These are phyloP conservation scores for Chesias legatella DNA, from an alignment of 2,888 invertebrate genomes.

Conservation along the genomic window DNA sequence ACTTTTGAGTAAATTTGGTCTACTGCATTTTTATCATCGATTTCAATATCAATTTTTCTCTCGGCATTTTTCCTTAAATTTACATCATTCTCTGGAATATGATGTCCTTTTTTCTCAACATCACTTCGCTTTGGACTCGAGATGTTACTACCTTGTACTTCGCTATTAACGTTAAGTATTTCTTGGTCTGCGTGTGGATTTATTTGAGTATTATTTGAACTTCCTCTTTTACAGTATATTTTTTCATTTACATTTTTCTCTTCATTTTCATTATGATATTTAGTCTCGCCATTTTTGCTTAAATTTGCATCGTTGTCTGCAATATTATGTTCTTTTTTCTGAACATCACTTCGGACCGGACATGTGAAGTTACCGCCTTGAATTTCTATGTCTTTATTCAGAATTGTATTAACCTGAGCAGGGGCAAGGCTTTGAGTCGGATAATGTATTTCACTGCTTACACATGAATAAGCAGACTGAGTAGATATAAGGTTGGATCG, in stretches of 20 bases:
- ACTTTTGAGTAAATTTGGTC: conserved; percentile 21
- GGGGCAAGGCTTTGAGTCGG: not conserved
- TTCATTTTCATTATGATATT: conserved; percentile 51
- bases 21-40: conserved; percentile 46
- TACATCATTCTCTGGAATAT: conserved; percentile 17
- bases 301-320: conserved; percentile 24
- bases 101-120: conserved; percentile 13
- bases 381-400: conserved; percentile 1
- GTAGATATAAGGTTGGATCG: conserved; percentile 7
- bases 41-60: conserved; percentile 48
- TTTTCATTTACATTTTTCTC: conserved; percentile 38
- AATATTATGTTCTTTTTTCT: conserved; percentile 15
- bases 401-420: conserved; percentile 1
- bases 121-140: conserved; percentile 1
- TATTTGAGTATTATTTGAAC: conserved; percentile 10
- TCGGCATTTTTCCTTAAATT: conserved; percentile 35
- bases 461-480: conserved; percentile 1
- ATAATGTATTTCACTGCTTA: conserved; percentile 5
- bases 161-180: too few relatives aligned
- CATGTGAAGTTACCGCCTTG: not conserved
- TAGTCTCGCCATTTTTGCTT: conserved; percentile 38
- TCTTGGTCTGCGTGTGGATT: conserved; percentile 33
- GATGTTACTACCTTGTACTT: not conserved
- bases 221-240: conserved; percentile 15
- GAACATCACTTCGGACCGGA: conserved; percentile 1